These are phyloP conservation scores for Brachymystax lenok DNA, from an alignment of 2,797 vertebrate genomes.

Conservation along the genomic window DNA sequence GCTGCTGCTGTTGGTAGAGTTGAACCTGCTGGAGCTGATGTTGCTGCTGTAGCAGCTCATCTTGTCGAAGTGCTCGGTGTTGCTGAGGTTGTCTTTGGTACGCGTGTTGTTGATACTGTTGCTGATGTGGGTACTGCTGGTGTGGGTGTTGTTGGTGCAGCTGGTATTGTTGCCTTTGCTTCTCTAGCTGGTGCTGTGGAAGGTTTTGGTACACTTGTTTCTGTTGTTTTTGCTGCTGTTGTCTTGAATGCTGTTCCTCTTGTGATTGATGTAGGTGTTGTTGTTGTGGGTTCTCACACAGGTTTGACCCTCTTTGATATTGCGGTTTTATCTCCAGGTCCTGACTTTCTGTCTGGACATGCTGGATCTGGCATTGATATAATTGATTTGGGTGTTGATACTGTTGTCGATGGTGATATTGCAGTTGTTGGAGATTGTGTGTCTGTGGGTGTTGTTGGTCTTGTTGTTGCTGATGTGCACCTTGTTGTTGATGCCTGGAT, in stretches of 20 bases:
- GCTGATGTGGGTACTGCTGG: slow-evolving; percentile 34
- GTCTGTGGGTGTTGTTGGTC: neutral
- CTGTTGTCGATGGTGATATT: neutral
- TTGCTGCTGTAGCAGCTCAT: neutral
- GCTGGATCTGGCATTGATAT: neutral
- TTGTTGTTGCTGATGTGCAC: neutral
- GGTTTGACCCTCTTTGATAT: neutral
- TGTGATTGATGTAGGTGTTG: neutral
- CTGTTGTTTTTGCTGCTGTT: slow-evolving; percentile 14
- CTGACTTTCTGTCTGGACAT: neutral
- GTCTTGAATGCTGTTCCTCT: neutral
- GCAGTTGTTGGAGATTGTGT: neutral
- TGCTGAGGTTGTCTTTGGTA: slow-evolving; percentile 36
- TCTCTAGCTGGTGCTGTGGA: slow-evolving; percentile 6
- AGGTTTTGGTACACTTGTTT: slow-evolving; percentile 28
- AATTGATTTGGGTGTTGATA: neutral
- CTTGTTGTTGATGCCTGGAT: neutral
- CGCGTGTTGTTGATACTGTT: slow-evolving; percentile 46
- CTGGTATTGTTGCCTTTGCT: neutral
- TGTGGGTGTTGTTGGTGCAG: slow-evolving; percentile 19
- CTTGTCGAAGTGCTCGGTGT: neutral
- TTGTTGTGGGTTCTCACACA: neutral
- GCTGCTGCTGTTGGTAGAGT: slow-evolving; percentile 31
- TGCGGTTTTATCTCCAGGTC: neutral
- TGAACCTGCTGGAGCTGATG: slow-evolving; percentile 34